These are phyloP conservation scores for Saturnia pavonia DNA, from an alignment of 2,888 invertebrate genomes.

Conservation along the genomic window DNA sequence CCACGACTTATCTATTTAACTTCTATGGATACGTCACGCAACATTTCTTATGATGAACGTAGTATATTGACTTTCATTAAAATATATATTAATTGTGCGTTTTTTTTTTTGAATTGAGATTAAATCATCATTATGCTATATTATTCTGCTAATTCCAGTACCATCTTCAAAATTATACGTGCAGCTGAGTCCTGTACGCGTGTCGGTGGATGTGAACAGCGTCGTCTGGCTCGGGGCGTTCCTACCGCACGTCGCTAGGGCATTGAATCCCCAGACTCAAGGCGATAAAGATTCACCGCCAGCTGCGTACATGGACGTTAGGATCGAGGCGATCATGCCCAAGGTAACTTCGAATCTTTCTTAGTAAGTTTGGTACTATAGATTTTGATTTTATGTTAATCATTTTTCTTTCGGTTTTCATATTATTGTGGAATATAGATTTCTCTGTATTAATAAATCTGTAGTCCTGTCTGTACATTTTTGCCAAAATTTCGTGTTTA, in stretches of 20 bases:
- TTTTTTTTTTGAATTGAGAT: not conserved
- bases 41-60: too few species aligned
- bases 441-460: too few species aligned
- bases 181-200: slow-evolving; percentile 93
- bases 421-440: too few species aligned
- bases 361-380: not conserved
- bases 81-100: not conserved
- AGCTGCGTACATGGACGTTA: slow-evolving; percentile 88
- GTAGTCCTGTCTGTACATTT: not conserved
- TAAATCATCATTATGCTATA: not conserved
- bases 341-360: slow-evolving; percentile 80
- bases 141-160: slow-evolving; percentile 82
- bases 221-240: slow-evolving; percentile 97
- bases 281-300: slow-evolving; percentile 40
- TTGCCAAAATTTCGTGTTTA: too few species aligned
- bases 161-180: slow-evolving; percentile 96
- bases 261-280: slow-evolving; percentile 68
- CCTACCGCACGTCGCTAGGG: slow-evolving; percentile 91
- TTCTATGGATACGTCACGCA: too few species aligned
- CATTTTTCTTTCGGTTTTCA: not conserved
- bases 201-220: slow-evolving; percentile 93
- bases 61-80: not conserved
- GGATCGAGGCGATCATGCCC: slow-evolving; percentile 96
- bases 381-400: not conserved
- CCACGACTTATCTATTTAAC: too few species aligned